A percentile compares a stretch with the other conserved stretches of the same genome.
Evolutionary conservation across 2,113 vertebrate species (phyloP).

Genomic region (Atherinomorus stipes): DNA sequence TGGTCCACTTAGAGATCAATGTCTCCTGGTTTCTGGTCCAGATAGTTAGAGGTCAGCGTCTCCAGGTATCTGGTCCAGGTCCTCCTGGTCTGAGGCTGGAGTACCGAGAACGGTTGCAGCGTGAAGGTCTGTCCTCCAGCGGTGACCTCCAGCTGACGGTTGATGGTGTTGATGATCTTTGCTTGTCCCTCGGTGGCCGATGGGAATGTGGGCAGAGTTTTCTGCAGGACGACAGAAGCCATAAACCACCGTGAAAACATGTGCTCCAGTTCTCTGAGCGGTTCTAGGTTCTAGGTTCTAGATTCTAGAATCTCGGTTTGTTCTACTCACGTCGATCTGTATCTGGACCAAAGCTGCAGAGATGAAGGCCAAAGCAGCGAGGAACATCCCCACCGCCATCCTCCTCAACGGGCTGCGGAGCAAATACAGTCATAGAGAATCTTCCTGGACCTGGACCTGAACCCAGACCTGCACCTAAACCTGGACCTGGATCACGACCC

Average conservation of each 20-base stretch:
- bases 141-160: fast-evolving
- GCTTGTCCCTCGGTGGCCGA: constrained; percentile 74
- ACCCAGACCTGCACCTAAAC: no score
- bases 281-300: no score
- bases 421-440: no score
- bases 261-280: not conserved
- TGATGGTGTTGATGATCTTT: constrained; percentile 86
- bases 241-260: no score
- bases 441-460: no score
- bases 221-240: constrained; percentile 68
- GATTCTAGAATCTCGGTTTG: no score
- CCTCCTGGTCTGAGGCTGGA: no score
- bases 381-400: constrained; percentile 94
- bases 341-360: constrained; percentile 90
- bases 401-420: constrained; percentile 87
- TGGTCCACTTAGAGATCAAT: no score
- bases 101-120: constrained; percentile 56
- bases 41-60: no score
- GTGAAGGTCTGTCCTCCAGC: fast-evolving
- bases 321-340: constrained; percentile 90
- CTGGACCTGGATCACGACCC: no score
- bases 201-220: constrained; percentile 89
- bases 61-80: no score
- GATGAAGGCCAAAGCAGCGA: constrained; percentile 91
- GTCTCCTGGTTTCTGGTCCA: no score